Conservation (phyloP, 2,113 vertebrate genomes). For the Microtus pennsylvanicus region DNA sequence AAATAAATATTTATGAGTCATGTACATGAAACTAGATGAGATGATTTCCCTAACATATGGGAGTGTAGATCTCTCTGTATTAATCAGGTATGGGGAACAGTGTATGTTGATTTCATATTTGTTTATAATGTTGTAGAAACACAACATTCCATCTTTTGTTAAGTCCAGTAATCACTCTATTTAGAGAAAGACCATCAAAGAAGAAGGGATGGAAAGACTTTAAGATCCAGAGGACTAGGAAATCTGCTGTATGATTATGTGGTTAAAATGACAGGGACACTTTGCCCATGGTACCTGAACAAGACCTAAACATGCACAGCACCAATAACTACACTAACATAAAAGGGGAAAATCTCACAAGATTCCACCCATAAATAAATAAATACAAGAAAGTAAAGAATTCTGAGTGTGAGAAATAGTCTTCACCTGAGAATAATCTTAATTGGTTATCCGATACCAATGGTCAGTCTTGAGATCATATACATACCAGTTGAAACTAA, state of each 20-base stretch:
- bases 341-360: neutral
- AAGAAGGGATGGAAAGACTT: neutral
- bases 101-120: neutral
- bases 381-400: neutral
- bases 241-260: neutral
- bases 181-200: neutral
- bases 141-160: neutral
- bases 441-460: neutral
- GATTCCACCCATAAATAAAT: neutral
- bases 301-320: neutral
- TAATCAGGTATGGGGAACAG: neutral
- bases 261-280: neutral
- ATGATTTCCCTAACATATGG: neutral
- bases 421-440: neutral
- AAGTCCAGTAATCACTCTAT: neutral
- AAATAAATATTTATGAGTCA: constrained; percentile 7
- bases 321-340: neutral
- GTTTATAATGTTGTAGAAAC: neutral
- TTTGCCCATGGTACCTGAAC: neutral
- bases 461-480: neutral
- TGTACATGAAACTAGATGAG: neutral
- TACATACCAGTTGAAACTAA: neutral
- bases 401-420: neutral
- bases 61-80: neutral
- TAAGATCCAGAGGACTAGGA: neutral